Percentiles rank a stretch among this genome's conserved stretches.
phyloP scores from a whole-genome alignment of 2,113 vertebrate species.

The Hyperoodon ampullatus region DNA sequence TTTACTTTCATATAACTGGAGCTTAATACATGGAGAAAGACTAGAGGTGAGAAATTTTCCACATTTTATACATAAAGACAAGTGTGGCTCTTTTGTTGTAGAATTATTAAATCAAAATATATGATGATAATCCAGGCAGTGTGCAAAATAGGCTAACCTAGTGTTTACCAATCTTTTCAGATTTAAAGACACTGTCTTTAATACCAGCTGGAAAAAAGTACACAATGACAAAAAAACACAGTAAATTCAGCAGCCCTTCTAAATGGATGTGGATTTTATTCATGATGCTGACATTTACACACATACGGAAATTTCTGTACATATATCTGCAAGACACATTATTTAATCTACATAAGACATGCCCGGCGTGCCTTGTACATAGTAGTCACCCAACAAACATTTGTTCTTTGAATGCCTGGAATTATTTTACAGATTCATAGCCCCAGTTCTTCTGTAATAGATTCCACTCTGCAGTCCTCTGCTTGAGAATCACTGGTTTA shows the following conservation, averaged over 20 bases:
- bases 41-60: background rate
- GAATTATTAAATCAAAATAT: slow-evolving; percentile 45
- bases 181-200: background rate
- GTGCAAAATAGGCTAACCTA: background rate
- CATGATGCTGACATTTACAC: background rate
- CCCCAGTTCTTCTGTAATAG: background rate
- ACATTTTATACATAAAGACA: background rate
- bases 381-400: background rate
- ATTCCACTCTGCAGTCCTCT: background rate
- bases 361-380: background rate
- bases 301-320: background rate
- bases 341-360: background rate
- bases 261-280: background rate
- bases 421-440: background rate
- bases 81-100: background rate
- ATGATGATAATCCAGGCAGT: background rate
- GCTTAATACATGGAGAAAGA: background rate
- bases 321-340: background rate
- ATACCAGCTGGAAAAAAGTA: background rate
- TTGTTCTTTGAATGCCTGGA: background rate
- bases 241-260: background rate
- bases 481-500: background rate
- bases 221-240: background rate
- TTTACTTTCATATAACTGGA: background rate
- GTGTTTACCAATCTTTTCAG: background rate